Conservation (phyloP, 2,888 invertebrate species). For the Tridacna gigas region DNA sequence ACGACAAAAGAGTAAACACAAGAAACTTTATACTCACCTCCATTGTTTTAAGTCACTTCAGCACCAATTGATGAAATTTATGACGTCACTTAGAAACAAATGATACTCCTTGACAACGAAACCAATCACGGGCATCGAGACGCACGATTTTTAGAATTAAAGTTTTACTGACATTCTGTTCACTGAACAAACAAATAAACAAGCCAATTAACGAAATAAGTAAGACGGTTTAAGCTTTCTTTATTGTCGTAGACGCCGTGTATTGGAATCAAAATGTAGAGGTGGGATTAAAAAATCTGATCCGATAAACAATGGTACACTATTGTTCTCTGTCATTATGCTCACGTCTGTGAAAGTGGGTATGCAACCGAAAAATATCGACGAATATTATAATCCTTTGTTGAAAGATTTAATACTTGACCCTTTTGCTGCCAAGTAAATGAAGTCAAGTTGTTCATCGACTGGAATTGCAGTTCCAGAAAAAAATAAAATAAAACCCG, state of each 20-base stretch:
- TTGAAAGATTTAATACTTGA: slow-evolving; percentile 22
- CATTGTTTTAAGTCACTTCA: slow-evolving; percentile 38
- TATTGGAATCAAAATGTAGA: slow-evolving; percentile 20
- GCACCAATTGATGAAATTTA: slow-evolving; percentile 3
- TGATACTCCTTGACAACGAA: slow-evolving; percentile 4
- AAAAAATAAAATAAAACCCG: no score
- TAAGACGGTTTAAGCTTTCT: slow-evolving; percentile 5
- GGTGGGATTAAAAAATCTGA: slow-evolving; percentile 14
- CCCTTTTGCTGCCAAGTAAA: no score
- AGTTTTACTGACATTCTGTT: slow-evolving; percentile 10
- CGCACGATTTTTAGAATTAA: background rate
- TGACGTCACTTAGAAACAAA: slow-evolving; percentile 46
- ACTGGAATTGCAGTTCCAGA: no score
- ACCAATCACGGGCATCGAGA: slow-evolving; percentile 8
- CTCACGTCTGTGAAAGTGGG: slow-evolving; percentile 43
- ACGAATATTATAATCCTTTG: slow-evolving; percentile 10
- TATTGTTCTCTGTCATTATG: slow-evolving; percentile 27
- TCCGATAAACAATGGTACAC: slow-evolving; percentile 15
- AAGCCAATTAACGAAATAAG: slow-evolving; percentile 9
- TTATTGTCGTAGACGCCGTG: slow-evolving; percentile 2
- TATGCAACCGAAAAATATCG: slow-evolving; percentile 28
- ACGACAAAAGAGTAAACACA: no score
- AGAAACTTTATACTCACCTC: slow-evolving; percentile 29
- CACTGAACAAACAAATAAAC: slow-evolving; percentile 15
- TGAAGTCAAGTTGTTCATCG: no score